Conservation (phyloP, 2,113 vertebrate genomes). For the Neogobius melanostomus region DNA sequence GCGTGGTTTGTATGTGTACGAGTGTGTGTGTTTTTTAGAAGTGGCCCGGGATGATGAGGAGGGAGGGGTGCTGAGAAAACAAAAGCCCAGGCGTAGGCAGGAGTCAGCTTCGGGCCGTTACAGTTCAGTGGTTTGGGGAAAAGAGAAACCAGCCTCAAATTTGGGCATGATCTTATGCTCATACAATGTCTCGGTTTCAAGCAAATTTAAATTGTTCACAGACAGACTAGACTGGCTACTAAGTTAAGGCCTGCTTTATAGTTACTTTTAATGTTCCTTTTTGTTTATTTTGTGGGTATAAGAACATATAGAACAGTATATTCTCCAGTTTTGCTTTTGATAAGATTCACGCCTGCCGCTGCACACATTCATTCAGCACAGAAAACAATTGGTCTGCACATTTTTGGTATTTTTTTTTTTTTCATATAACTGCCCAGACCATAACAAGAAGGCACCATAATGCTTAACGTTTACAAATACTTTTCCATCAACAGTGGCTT, state of each 20-base stretch:
- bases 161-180: slow-evolving; percentile 30
- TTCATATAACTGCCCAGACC: slow-evolving; percentile 19
- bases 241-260: not conserved
- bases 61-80: slow-evolving; percentile 19
- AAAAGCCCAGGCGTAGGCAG: slow-evolving; percentile 11
- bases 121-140: slow-evolving; percentile 16
- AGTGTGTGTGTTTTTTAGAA: not conserved
- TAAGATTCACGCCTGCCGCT: no score
- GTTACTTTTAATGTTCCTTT: not conserved
- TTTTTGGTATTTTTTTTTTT: not conserved
- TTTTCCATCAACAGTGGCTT: slow-evolving; percentile 56
- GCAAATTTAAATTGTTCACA: not conserved
- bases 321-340: no score
- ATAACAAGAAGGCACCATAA: slow-evolving; percentile 24
- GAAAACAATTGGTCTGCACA: not conserved
- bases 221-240: not conserved
- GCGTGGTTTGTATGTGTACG: slow-evolving; percentile 11
- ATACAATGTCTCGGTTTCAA: not conserved
- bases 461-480: slow-evolving; percentile 37
- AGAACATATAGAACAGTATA: no score
- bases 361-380: not conserved
- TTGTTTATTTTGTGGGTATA: no score
- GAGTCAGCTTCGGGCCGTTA: slow-evolving; percentile 32
- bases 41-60: slow-evolving; percentile 7
- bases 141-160: slow-evolving; percentile 24